A percentile compares a stretch with the other conserved stretches of the same genome.
These are phyloP conservation scores for Strigamia maritima DNA, from an alignment of 2,888 invertebrate species.

Conservation along the genomic window DNA sequence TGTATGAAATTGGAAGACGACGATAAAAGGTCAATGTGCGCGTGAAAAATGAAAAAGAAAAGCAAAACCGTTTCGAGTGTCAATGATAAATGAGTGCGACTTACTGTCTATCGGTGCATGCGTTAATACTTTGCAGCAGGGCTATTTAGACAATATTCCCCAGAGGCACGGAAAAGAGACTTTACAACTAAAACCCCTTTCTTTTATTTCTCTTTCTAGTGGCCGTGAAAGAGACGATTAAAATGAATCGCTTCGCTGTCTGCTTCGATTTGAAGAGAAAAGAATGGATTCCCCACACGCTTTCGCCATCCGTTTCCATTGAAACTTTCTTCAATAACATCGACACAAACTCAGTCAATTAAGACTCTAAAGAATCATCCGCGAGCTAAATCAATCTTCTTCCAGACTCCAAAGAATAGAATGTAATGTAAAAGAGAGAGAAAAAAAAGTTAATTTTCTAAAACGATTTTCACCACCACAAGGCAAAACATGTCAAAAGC, in stretches of 20 bases:
- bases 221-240: slow-evolving; percentile 32
- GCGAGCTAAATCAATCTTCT: slow-evolving; percentile 30
- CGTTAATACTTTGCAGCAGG: slow-evolving; percentile 28
- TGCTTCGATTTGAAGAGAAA: slow-evolving; percentile 29
- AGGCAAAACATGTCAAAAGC: slow-evolving; percentile 30
- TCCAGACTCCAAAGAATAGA: background rate
- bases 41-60: slow-evolving; percentile 24
- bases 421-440: background rate
- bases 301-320: slow-evolving; percentile 27
- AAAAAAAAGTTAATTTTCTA: slow-evolving; percentile 27
- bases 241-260: slow-evolving; percentile 34
- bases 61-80: background rate
- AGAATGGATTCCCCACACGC: slow-evolving; percentile 28
- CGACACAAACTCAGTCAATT: slow-evolving; percentile 34
- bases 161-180: background rate
- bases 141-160: slow-evolving; percentile 27
- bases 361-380: slow-evolving; percentile 34
- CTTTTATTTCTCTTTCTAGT: slow-evolving; percentile 32
- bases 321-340: slow-evolving; percentile 10
- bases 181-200: slow-evolving; percentile 32
- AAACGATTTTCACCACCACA: slow-evolving; percentile 26
- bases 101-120: slow-evolving; percentile 27
- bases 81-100: slow-evolving; percentile 27
- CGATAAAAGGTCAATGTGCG: background rate
- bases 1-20: background rate